Evolutionary conservation across 2,888 invertebrate genomes (phyloP).

Genomic region (Cheilosia soror): DNA sequence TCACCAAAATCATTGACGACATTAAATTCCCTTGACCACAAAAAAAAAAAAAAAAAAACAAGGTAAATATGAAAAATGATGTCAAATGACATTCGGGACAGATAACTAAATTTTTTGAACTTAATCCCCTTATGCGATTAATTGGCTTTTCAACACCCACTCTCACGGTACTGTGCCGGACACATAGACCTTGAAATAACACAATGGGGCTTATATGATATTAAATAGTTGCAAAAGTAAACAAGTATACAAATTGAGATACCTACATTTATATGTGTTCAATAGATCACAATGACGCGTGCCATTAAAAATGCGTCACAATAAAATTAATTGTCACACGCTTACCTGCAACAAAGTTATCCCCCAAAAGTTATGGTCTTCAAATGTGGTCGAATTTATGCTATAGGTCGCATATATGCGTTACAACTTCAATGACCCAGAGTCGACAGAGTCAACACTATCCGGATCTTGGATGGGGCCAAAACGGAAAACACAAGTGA

Average conservation of each 20-base stretch:
- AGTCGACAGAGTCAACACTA: conserved; percentile 13
- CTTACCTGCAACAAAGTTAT: not conserved
- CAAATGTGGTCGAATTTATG: not conserved
- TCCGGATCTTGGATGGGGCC: conserved; percentile 30
- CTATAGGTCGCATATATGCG: not conserved
- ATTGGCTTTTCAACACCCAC: conserved; percentile 20
- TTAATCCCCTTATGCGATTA: conserved; percentile 46
- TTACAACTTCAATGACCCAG: conserved; percentile 59
- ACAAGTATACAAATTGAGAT: not conserved
- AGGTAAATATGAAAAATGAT: conserved; percentile 12
- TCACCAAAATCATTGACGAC: not conserved
- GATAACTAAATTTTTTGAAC: conserved; percentile 38
- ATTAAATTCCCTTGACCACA: not conserved
- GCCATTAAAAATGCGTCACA: too few species aligned
- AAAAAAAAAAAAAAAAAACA: conserved; percentile 8
- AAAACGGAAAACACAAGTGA: conserved; percentile 14
- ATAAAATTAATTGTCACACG: not conserved
- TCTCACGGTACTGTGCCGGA: not conserved
- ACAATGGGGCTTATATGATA: not conserved
- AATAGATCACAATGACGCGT: too few species aligned
- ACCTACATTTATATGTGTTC: too few species aligned
- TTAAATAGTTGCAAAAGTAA: conserved; percentile 7
- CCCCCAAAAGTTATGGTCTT: not conserved
- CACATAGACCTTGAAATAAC: conserved; percentile 5
- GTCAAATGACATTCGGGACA: conserved; percentile 26